Evolutionary conservation across 2,888 invertebrate species (phyloP).

Genomic region (Agriopis aurantiaria): DNA sequence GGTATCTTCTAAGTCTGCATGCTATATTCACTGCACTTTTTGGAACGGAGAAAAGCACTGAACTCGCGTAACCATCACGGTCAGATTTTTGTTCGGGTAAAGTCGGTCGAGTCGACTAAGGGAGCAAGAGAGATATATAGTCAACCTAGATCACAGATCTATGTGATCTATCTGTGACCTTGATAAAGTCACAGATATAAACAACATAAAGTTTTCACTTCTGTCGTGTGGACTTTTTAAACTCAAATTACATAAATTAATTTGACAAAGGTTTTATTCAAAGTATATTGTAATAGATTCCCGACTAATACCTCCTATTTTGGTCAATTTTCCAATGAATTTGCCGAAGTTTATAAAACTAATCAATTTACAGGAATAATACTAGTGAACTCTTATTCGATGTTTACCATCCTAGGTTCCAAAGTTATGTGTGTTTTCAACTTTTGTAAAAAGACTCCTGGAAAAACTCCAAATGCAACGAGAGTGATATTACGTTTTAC

Average conservation of each 20-base stretch:
- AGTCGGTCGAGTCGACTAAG: too few relatives aligned
- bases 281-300: too few relatives aligned
- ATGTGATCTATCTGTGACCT: too few relatives aligned
- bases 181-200: too few relatives aligned
- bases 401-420: slow-evolving; percentile 34
- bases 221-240: background rate
- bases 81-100: too few relatives aligned
- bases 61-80: too few relatives aligned
- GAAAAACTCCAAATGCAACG: slow-evolving; percentile 51
- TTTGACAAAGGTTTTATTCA: background rate
- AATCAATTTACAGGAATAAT: slow-evolving; percentile 44
- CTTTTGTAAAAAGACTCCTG: slow-evolving; percentile 46
- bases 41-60: too few relatives aligned
- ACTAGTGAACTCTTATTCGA: slow-evolving; percentile 35
- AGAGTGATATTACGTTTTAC: slow-evolving; percentile 43
- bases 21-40: too few relatives aligned
- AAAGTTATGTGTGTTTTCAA: slow-evolving; percentile 49
- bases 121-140: too few relatives aligned
- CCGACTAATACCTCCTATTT: background rate
- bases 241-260: background rate
- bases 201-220: too few relatives aligned
- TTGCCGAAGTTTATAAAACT: slow-evolving; percentile 35
- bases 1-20: too few relatives aligned
- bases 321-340: background rate
- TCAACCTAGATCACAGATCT: too few relatives aligned